phyloP scores from a whole-genome alignment of 2,797 vertebrate genomes.

The Galaxias olidus region DNA sequence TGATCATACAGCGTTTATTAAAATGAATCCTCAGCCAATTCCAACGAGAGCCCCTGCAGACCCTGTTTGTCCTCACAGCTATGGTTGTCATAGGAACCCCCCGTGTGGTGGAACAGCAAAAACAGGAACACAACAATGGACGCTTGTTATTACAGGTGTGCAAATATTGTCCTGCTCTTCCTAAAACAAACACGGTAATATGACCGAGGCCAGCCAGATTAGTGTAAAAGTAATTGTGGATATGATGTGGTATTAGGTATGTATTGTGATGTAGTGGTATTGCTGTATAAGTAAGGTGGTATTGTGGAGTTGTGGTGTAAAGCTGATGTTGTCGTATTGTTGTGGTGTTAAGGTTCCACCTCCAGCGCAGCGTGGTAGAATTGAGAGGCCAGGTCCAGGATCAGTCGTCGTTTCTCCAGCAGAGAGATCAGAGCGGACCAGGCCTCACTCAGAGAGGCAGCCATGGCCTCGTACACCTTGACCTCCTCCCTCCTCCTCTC shows the following conservation, averaged over 20 bases:
- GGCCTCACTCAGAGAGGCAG: constrained; percentile 77
- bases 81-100: too few species aligned
- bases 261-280: neutral
- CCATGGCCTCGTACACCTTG: constrained; percentile 83
- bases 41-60: too few species aligned
- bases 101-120: neutral
- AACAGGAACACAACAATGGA: constrained; percentile 8
- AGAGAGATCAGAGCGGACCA: constrained; percentile 77
- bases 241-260: too few species aligned
- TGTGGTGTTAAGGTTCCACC: constrained; percentile 61
- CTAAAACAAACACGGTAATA: constrained; percentile 16
- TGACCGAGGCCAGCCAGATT: neutral
- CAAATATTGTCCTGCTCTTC: constrained; percentile 2
- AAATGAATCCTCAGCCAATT: too few species aligned
- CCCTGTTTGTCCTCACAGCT: too few species aligned
- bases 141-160: constrained; percentile 4
- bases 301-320: neutral
- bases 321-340: neutral
- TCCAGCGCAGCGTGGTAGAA: constrained; percentile 84
- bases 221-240: too few species aligned
- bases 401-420: constrained; percentile 77
- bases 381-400: constrained; percentile 74
- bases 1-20: too few species aligned
- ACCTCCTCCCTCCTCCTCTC: constrained; percentile 67
- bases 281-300: too few species aligned